Evolutionary conservation across 1,140 invertebrate species (phyloP), one percentile per base, ranked within the genome.

Genomic region (Neodiprion fabricii): DNA sequence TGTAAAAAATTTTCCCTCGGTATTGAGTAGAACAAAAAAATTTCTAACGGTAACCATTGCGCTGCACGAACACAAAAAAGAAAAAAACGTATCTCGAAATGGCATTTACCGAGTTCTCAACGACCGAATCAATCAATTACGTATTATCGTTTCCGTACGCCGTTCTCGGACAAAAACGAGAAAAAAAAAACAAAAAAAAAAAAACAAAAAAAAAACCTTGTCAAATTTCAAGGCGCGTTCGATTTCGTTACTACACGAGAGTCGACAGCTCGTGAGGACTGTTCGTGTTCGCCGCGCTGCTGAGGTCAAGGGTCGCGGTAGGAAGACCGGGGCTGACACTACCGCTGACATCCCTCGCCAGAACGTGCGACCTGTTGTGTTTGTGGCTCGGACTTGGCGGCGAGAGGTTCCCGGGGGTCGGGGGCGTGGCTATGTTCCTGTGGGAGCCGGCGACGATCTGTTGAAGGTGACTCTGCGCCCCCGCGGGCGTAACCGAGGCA

Each of bases 231-330:
- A 40, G 28, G 28, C 28, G 28, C 5, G 28, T 40, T 40, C 28
- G 28, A 40, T 40, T 40, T 40, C 28, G 28, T 40, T 40, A 40
- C 84, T 83, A 92, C 49, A 92, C 93, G 73, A 94, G 87, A 11
- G 93, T 94, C 4, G 92, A 93, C 40, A 94, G 85, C 84, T 94
- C 93, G 75, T 93, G 93, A 21, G 92, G 90, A 23, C 91, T 92
- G 77, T 89, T 91, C 8, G 91, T 91, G 5, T 89, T 91, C 47
- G 91, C 90, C 7, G 92, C 91, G 79, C 91, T 92, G 78, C 92
- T 93, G 73, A 94, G 87, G 76, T 93, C 93, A 40, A 93, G 83
- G 23, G 91, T 92, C 0, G 91, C 90, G 7, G 83, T 75, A 14
- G 92, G 91, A 53, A 91, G 84, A 9, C 91, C 90, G 0, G 92